Evolutionary conservation across 2,888 invertebrate species (phyloP).

Genomic region (Ichneumoninae sp.): DNA sequence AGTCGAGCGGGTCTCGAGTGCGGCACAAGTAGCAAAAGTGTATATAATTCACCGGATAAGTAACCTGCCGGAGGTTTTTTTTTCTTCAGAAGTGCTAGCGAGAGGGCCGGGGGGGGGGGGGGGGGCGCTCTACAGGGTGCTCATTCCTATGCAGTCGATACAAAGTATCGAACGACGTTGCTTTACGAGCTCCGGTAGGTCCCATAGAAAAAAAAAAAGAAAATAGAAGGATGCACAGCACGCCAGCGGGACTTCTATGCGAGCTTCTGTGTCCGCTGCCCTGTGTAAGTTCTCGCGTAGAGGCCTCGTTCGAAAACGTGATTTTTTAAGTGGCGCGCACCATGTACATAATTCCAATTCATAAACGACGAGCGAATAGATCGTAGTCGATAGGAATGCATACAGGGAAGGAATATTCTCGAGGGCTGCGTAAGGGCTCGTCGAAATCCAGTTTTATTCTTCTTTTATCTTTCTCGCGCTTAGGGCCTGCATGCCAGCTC

Average conservation of each 20-base stretch:
- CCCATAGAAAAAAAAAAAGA: slow-evolving; percentile 37
- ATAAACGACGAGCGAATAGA: slow-evolving; percentile 55
- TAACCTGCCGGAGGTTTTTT: slow-evolving; percentile 51
- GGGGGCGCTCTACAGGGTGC: slow-evolving; percentile 65
- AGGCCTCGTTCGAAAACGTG: slow-evolving; percentile 30
- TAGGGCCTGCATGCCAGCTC: background rate
- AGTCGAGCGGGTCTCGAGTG: slow-evolving; percentile 35
- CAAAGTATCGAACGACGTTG: slow-evolving; percentile 66
- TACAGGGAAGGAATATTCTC: slow-evolving; percentile 25
- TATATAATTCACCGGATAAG: slow-evolving; percentile 60
- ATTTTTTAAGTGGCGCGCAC: slow-evolving; percentile 50
- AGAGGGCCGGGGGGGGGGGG: background rate
- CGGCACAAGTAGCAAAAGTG: slow-evolving; percentile 59
- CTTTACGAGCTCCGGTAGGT: slow-evolving; percentile 54
- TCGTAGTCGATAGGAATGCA: slow-evolving; percentile 62
- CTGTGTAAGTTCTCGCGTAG: background rate
- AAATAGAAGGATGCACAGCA: slow-evolving; percentile 17
- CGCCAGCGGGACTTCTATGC: slow-evolving; percentile 5
- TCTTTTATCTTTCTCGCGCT: slow-evolving; percentile 23
- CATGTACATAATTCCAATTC: slow-evolving; percentile 54
- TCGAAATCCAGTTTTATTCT: slow-evolving; percentile 63
- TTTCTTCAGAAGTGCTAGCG: background rate
- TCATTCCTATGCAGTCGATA: slow-evolving; percentile 68
- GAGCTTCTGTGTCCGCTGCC: slow-evolving; percentile 3
- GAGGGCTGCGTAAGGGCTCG: slow-evolving; percentile 29